These are phyloP conservation scores for Heliconius eleuchia DNA, from an alignment of 1,140 invertebrate species.

Conservation along the genomic window DNA sequence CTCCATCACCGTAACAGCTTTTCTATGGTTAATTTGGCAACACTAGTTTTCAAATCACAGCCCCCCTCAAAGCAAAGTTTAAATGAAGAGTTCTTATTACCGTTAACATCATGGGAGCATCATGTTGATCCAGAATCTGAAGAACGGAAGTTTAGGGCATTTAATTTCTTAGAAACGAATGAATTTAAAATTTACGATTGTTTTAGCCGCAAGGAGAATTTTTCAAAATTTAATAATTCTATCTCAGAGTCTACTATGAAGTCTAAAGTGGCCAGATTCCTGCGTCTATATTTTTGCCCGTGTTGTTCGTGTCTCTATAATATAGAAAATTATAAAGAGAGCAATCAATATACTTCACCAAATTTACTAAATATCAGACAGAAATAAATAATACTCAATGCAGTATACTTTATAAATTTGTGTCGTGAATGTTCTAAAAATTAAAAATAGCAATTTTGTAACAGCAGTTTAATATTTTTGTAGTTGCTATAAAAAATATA, in stretches of 20 bases:
- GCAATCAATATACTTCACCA: constrained; percentile 29
- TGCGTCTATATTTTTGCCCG: constrained; percentile 72
- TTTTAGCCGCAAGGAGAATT: neutral
- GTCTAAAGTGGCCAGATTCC: constrained; percentile 67
- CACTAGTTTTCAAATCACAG: constrained; percentile 61
- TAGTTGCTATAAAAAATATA: neutral
- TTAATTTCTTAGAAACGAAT: neutral
- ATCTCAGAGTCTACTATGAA: constrained; percentile 44
- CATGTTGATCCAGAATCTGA: neutral
- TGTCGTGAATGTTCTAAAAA: constrained; percentile 1
- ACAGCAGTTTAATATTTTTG: neutral
- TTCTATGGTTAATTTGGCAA: constrained; percentile 74
- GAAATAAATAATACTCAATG: neutral
- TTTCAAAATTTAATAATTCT: neutral
- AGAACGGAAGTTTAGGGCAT: neutral
- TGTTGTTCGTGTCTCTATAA: constrained; percentile 72
- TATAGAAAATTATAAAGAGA: constrained; percentile 61
- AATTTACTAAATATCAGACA: neutral
- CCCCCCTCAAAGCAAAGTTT: constrained; percentile 63
- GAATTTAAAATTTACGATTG: constrained; percentile 3
- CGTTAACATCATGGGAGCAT: constrained; percentile 65
- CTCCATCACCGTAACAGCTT: constrained; percentile 63
- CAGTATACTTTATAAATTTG: neutral
- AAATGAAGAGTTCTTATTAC: constrained; percentile 64
- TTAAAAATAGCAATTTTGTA: constrained; percentile 21